Conservation (phyloP, 2,113 vertebrate genomes). For the Pelobates fuscus region DNA sequence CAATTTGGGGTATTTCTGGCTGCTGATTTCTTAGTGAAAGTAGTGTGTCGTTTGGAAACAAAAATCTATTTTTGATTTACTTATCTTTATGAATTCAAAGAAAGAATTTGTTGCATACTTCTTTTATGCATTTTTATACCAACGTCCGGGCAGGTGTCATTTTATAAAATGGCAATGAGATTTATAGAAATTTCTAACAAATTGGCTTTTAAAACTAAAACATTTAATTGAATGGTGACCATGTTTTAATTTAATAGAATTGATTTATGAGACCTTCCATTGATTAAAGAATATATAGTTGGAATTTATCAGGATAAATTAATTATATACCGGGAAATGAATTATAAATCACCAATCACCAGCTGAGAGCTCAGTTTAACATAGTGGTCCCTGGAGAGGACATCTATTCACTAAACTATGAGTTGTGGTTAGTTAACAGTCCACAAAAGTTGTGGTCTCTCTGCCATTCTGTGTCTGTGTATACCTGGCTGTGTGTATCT, state of each 20-base stretch:
- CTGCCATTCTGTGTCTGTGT: no score
- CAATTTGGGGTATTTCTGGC: no score
- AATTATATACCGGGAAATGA: constrained; percentile 25
- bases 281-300: constrained; percentile 25
- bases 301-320: constrained; percentile 40
- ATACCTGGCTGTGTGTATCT: no score
- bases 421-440: no score
- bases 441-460: no score
- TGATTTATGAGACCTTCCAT: constrained; percentile 38
- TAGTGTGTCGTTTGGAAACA: no score
- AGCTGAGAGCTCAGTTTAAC: no score
- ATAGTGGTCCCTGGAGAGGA: not conserved
- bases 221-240: constrained; percentile 43
- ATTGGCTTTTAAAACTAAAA: constrained; percentile 24
- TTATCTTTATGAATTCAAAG: no score
- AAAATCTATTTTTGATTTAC: no score
- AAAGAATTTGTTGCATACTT: not conserved
- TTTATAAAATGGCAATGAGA: constrained; percentile 6
- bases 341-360: constrained; percentile 38
- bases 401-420: no score
- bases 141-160: not conserved
- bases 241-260: not conserved
- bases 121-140: not conserved
- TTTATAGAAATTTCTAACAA: constrained; percentile 26
- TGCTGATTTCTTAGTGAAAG: no score